phyloP scores from a whole-genome alignment of 2,113 vertebrate species.

The Nanorana parkeri region DNA sequence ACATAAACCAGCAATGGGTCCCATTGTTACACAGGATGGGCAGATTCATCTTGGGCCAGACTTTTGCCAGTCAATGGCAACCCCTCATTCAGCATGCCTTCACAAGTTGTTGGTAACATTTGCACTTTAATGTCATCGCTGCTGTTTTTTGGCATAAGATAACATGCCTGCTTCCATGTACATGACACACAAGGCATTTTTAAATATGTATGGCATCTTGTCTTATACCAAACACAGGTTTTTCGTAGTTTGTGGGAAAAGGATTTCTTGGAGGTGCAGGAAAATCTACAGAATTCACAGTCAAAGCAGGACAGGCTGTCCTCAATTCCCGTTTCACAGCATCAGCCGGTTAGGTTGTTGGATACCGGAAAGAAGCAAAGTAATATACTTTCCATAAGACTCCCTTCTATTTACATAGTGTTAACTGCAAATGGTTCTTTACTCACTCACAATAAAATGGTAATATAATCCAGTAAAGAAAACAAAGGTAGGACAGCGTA shows the following conservation, averaged over 20 bases:
- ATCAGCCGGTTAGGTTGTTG: conserved; percentile 21
- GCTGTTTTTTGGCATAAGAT: not conserved
- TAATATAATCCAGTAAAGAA: conserved; percentile 19
- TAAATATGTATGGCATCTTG: not conserved
- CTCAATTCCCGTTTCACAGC: conserved; percentile 18
- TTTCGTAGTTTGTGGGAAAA: conserved; percentile 31
- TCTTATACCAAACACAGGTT: conserved; percentile 12
- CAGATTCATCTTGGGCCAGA: too few species aligned
- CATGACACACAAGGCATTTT: not conserved
- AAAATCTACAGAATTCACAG: conserved; percentile 49
- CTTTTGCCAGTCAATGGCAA: too few species aligned
- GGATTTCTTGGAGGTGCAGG: conserved; percentile 53
- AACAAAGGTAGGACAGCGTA: conserved; percentile 14
- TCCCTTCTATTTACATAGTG: conserved; percentile 24
- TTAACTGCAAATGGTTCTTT: conserved; percentile 1
- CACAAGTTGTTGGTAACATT: too few species aligned
- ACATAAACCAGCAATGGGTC: too few species aligned
- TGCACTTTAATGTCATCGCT: too few species aligned
- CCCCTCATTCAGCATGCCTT: too few species aligned
- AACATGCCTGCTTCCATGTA: not conserved
- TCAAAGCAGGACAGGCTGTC: conserved; percentile 41
- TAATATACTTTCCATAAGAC: conserved; percentile 36
- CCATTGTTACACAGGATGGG: too few species aligned
- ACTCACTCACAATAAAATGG: not conserved
- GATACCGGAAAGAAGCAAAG: conserved; percentile 24